Percentiles rank a stretch among this genome's conserved stretches.
Evolutionary conservation across 2,888 invertebrate genomes (phyloP).

Genomic region (Drosophila anomelani): DNA sequence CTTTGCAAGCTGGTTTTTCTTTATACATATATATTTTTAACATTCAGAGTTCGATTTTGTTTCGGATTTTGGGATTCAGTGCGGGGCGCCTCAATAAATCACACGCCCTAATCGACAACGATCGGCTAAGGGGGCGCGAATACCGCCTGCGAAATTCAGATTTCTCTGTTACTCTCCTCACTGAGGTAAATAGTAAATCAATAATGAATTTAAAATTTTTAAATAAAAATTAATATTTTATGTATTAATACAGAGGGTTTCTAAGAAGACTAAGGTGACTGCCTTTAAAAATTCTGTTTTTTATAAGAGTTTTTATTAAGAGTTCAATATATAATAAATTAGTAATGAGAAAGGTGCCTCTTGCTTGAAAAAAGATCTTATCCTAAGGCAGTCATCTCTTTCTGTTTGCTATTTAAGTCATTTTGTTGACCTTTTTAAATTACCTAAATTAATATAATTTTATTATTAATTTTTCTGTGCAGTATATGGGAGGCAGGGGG

Average conservation of each 20-base stretch:
- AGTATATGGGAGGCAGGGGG: slow-evolving; percentile 4
- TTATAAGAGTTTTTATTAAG: too few species aligned
- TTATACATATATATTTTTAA: background rate
- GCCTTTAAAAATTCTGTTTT: too few species aligned
- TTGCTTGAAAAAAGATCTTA: too few species aligned
- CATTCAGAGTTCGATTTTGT: slow-evolving; percentile 10
- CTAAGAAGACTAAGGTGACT: too few species aligned
- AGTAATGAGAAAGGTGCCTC: too few species aligned
- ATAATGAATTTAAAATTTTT: background rate
- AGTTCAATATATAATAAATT: too few species aligned
- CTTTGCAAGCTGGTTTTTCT: slow-evolving; percentile 28
- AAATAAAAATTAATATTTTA: too few species aligned
- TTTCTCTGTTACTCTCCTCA: slow-evolving; percentile 9
- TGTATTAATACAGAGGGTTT: too few species aligned
- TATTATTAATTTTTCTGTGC: background rate
- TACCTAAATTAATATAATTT: background rate
- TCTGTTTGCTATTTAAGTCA: too few species aligned
- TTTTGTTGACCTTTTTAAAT: too few species aligned
- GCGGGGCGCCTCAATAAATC: slow-evolving; percentile 61
- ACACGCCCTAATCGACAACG: slow-evolving; percentile 50
- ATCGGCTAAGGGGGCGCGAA: background rate
- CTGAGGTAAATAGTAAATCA: background rate
- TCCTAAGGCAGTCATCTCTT: too few species aligned
- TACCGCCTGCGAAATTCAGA: slow-evolving; percentile 9
- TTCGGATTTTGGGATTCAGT: slow-evolving; percentile 27